phyloP scores from a whole-genome alignment of 2,888 invertebrate species.

The Ctenicera cuprea region DNA sequence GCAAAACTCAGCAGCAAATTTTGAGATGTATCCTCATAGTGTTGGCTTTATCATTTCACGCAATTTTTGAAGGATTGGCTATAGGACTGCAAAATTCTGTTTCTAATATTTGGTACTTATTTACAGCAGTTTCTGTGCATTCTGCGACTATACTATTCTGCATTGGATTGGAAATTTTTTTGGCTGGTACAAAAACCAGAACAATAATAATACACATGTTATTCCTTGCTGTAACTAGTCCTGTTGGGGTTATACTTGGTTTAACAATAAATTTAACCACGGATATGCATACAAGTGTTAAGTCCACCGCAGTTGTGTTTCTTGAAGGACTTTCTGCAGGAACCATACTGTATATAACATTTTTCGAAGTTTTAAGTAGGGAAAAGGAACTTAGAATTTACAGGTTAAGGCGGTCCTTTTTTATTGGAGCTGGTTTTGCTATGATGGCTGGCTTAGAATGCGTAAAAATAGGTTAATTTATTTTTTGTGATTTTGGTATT shows the following conservation, averaged over 20 bases:
- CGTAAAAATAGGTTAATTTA: conserved; percentile 41
- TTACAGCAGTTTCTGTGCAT: conserved; percentile 84
- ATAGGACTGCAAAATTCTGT: conserved; percentile 84
- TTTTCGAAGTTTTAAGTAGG: conserved; percentile 85
- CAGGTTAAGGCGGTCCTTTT: conserved; percentile 67
- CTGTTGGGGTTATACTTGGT: conserved; percentile 73
- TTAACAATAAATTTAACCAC: conserved; percentile 70
- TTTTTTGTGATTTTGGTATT: too few relatives aligned
- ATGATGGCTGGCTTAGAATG: conserved; percentile 67
- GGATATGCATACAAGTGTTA: conserved; percentile 67
- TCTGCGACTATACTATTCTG: conserved; percentile 90
- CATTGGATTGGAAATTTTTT: conserved; percentile 82
- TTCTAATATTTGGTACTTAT: conserved; percentile 77
- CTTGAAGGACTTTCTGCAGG: conserved; percentile 83
- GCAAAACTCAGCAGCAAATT: conserved; percentile 66
- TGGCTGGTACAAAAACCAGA: conserved; percentile 66
- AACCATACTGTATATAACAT: conserved; percentile 85
- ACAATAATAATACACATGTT: conserved; percentile 71
- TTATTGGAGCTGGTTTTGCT: conserved; percentile 69
- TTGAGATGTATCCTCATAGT: conserved; percentile 71
- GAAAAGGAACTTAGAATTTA: conserved; percentile 78
- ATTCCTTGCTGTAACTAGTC: conserved; percentile 73
- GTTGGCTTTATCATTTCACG: conserved; percentile 85
- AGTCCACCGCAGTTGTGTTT: conserved; percentile 45
- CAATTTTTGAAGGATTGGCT: conserved; percentile 87